These are phyloP conservation scores for Ceratoteleas bidentatus DNA, from an alignment of 1,140 invertebrate species.

Conservation along the genomic window DNA sequence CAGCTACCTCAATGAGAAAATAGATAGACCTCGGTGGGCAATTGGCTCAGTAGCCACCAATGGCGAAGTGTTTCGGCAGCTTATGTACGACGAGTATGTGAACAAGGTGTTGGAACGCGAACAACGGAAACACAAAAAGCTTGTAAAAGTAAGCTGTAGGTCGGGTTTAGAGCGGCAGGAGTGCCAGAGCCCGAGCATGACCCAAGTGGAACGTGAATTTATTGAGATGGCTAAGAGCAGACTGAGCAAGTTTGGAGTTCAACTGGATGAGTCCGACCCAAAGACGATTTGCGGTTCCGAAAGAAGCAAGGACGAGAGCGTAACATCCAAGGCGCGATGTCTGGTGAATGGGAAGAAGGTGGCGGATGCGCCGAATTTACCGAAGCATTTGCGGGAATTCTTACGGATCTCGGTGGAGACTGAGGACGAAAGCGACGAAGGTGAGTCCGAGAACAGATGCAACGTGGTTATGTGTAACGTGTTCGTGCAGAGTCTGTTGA, in stretches of 20 bases:
- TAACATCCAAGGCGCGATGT: conserved; percentile 76
- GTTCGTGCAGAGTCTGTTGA: conserved; percentile 79
- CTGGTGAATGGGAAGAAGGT: conserved; percentile 84
- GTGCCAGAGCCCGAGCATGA: conserved; percentile 72
- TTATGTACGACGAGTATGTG: conserved; percentile 92
- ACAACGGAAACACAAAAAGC: conserved; percentile 88
- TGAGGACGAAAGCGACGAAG: conserved; percentile 80
- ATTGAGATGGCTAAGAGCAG: conserved; percentile 85
- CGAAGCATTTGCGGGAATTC: conserved; percentile 88
- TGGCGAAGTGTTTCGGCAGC: conserved; percentile 86
- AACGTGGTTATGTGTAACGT: conserved; percentile 75
- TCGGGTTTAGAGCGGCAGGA: conserved; percentile 63
- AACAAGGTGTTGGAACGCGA: conserved; percentile 89
- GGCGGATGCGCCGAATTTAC: conserved; percentile 84
- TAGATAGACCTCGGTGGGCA: conserved; percentile 62
- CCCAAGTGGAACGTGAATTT: conserved; percentile 87
- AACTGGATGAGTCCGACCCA: conserved; percentile 81
- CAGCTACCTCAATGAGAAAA: background rate
- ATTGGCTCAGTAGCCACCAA: conserved; percentile 79
- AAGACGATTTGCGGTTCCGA: conserved; percentile 76
- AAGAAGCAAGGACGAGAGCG: conserved; percentile 56
- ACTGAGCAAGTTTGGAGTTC: conserved; percentile 83
- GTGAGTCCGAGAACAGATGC: conserved; percentile 80
- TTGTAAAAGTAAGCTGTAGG: conserved; percentile 86
- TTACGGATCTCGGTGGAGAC: conserved; percentile 76